These are phyloP conservation scores for Pterois miles DNA, from an alignment of 2,797 vertebrate species.

Conservation along the genomic window DNA sequence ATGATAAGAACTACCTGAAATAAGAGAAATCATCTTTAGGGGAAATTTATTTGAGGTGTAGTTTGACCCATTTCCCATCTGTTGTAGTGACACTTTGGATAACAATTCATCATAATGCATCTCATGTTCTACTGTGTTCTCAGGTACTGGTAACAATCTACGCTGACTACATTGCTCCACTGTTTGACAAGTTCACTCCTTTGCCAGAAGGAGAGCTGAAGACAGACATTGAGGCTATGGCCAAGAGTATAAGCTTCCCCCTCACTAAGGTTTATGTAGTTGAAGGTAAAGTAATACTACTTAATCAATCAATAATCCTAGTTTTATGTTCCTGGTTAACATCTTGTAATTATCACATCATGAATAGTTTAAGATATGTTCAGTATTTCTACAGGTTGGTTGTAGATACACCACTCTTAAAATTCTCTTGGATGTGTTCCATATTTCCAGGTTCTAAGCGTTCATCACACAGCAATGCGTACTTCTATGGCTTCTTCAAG, in stretches of 20 bases:
- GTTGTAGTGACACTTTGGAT: neutral
- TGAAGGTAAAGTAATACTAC: slow-evolving; percentile 87
- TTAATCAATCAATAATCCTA: neutral
- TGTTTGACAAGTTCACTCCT: slow-evolving; percentile 98
- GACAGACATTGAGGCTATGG: slow-evolving; percentile 93
- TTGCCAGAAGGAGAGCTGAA: slow-evolving; percentile 96
- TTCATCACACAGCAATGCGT: slow-evolving; percentile 98
- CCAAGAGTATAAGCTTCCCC: slow-evolving; percentile 94
- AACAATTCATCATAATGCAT: neutral
- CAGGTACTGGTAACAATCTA: slow-evolving; percentile 98
- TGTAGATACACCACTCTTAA: neutral
- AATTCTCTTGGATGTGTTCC: neutral
- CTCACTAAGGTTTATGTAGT: slow-evolving; percentile 98
- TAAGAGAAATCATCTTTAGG: no score
- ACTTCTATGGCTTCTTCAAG: slow-evolving; percentile 99
- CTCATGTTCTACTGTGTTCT: slow-evolving; percentile 9
- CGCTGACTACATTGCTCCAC: slow-evolving; percentile 97
- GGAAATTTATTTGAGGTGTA: no score
- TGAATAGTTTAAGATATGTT: neutral
- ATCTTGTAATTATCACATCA: neutral
- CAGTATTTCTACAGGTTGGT: neutral
- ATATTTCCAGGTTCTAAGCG: slow-evolving; percentile 91
- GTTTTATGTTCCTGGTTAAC: neutral
- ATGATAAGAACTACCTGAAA: no score
- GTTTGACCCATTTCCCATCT: no score